These are phyloP conservation scores for Aurelia sp. DNA, from an alignment of 30 jellyfish, hydroid and myxozoan species.

Conservation along the genomic window DNA sequence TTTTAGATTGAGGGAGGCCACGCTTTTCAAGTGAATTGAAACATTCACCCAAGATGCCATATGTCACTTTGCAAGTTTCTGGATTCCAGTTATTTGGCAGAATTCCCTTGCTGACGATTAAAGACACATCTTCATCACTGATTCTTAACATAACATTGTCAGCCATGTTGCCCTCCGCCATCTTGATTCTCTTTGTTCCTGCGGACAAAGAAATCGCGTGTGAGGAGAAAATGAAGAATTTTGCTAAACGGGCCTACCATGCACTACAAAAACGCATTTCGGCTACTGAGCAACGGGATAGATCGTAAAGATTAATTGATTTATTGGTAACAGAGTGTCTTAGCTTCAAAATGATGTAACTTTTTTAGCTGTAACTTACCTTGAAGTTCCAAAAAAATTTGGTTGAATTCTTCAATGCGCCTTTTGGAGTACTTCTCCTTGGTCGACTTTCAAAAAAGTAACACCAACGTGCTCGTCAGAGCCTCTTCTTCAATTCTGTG, in stretches of 20 bases:
- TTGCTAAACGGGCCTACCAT: no score
- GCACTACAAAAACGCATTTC: no score
- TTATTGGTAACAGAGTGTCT: no score
- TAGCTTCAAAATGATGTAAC: background rate
- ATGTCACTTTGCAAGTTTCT: conserved; percentile 2
- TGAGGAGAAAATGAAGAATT: background rate
- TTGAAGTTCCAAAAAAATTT: conserved; percentile 5
- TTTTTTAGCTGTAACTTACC: background rate
- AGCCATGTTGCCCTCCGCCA: conserved; percentile 1
- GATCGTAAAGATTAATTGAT: no score
- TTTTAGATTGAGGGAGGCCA: no score
- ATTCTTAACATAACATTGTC: background rate
- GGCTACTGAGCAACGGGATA: no score
- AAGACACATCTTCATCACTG: background rate
- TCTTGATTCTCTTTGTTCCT: conserved; percentile 12
- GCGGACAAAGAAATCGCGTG: conserved; percentile 1
- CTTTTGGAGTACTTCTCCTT: background rate
- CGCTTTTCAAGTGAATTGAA: no score
- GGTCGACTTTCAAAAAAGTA: no score
- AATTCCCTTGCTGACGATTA: background rate
- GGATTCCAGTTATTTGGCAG: conserved; percentile 10
- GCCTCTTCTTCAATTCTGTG: no score
- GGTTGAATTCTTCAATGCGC: conserved; percentile 12
- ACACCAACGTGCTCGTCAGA: no score
- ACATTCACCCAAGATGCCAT: background rate